Percentiles rank a stretch among this genome's conserved stretches.
Conservation (phyloP, 2,797 vertebrate species). For the Smutsia temminckii region DNA sequence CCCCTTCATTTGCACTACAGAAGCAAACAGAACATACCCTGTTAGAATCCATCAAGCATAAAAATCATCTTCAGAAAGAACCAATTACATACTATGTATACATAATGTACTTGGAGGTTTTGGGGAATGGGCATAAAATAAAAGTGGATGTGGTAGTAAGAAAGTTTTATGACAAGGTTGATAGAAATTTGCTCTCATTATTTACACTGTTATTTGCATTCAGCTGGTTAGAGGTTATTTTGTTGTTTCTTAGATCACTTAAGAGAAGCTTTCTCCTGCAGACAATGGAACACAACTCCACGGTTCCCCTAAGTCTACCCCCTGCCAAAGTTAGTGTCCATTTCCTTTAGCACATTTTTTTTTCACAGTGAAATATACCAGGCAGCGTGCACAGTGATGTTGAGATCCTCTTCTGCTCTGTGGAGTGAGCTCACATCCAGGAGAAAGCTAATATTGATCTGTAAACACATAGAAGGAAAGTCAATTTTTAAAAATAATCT, state of each 20-base stretch:
- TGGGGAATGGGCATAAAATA: background rate
- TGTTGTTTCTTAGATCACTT: conserved; percentile 42
- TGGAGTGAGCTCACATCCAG: conserved; percentile 92
- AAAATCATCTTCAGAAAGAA: conserved; percentile 34
- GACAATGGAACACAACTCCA: background rate
- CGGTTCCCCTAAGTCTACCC: background rate
- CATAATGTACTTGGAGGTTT: background rate
- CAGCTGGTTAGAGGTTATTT: background rate
- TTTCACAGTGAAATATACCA: conserved; percentile 85
- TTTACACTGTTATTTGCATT: background rate
- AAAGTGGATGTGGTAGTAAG: background rate
- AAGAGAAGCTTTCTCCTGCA: conserved; percentile 25
- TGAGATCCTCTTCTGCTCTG: conserved; percentile 89
- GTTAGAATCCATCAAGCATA: conserved; percentile 34
- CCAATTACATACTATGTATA: background rate
- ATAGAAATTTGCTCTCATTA: conserved; percentile 43
- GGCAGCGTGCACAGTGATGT: conserved; percentile 87
- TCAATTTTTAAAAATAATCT: background rate
- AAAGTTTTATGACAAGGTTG: background rate
- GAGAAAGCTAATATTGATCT: conserved; percentile 93
- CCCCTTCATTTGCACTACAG: conserved; percentile 91
- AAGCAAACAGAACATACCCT: conserved; percentile 55
- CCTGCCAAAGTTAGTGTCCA: background rate
- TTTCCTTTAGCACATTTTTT: background rate
- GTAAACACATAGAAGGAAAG: conserved; percentile 61